A percentile compares a stretch with the other conserved stretches of the same genome.
Evolutionary conservation across 2,113 vertebrate species (phyloP).

Genomic region (Sinocyclocheilus grahami): DNA sequence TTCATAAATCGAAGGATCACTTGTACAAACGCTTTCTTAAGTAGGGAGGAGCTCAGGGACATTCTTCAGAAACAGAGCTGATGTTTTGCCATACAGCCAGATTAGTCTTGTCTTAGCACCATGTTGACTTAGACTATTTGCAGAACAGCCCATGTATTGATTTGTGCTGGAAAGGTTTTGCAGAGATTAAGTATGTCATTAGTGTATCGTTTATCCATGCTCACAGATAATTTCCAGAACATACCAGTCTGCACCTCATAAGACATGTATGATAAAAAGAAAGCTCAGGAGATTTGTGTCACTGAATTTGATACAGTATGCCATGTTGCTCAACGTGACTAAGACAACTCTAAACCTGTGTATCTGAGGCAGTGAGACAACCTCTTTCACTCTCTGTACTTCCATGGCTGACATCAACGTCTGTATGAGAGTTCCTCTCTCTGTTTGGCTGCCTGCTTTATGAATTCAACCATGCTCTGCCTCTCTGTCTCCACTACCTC

Average conservation of each 20-base stretch:
- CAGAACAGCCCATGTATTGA: conserved; percentile 4
- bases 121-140: conserved; percentile 28
- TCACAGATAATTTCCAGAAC: conserved; percentile 24
- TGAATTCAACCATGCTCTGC: conserved; percentile 73
- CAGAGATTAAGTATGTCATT: conserved; percentile 30
- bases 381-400: conserved; percentile 39
- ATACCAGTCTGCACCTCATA: conserved; percentile 1
- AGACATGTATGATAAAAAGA: background rate
- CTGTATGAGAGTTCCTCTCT: conserved; percentile 41
- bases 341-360: background rate
- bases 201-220: conserved; percentile 1
- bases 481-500: conserved; percentile 74
- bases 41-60: conserved; percentile 14
- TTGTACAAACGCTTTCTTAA: conserved; percentile 6
- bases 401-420: conserved; percentile 45
- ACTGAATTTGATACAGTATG: conserved; percentile 36
- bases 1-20: background rate
- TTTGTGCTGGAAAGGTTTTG: conserved; percentile 5
- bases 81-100: conserved; percentile 26
- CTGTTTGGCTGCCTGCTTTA: conserved; percentile 59
- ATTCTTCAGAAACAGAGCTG: background rate
- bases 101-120: conserved; percentile 15
- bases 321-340: conserved; percentile 4
- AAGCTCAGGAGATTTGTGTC: conserved; percentile 35
- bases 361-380: conserved; percentile 44